Base-by-base conservation (phyloP, 2,113 vertebrate genomes). In the Myanophis thanlyinensis region DNA sequence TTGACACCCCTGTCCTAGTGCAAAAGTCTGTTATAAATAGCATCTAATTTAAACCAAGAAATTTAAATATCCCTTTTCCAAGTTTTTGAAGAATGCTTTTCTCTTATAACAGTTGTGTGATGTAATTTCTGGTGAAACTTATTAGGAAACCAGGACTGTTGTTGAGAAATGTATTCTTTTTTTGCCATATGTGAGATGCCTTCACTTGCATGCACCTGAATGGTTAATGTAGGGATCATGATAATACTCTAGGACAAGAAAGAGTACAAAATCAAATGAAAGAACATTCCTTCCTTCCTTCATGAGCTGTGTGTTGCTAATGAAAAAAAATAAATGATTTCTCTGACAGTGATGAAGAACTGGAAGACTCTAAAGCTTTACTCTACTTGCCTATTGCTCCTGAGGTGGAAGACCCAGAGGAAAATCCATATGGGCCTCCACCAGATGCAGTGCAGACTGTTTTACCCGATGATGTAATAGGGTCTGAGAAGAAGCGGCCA, bases 341-440 rank as follows among this genome's bases (percentile, higher is more conserved):
- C 49, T 5, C 23, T 85, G 85, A 47, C 94, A 99, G 99, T 23
- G 99, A 99, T 85, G 99, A 99, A 97, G 99, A 99, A 94, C 97
- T 99, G 96, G 99, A 99, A 97, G 99, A 99, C 96, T 98, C 98
- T 91, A 98, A 98, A 95, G 99, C 99, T 18, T 97, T 99, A 93
- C 98, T 99, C 53, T 99, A 99, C 96, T 98, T 99, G 90, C 99
- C 99, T 94, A 99, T 99, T 62, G 99, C 99, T 44, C 99, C 99
- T 8, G 99, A 99, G 96, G 99, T 99, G 12, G 99, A 99, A 93
- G 99, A 99, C 92, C 99, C 99, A 1, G 99, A 99, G 97, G 99
- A 99, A 94, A 99, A 99, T 88, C 99, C 99, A 0, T 99, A 99
- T 0, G 99, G 99, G 0, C 99, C 99, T 4, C 99, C 99, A 0